phyloP scores from a whole-genome alignment of 2,888 invertebrate species.

The Antheraea assamensis region DNA sequence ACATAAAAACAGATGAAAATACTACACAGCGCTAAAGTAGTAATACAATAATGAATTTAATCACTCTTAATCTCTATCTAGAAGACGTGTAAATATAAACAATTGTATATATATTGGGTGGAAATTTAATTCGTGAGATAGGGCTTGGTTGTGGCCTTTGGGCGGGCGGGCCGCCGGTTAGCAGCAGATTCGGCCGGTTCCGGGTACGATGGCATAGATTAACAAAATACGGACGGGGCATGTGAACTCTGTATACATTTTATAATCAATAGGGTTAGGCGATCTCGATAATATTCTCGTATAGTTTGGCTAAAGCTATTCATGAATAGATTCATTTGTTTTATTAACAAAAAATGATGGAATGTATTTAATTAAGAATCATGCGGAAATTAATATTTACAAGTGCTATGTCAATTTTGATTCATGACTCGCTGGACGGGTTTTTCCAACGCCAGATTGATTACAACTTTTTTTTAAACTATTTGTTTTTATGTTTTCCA shows the following conservation, averaged over 20 bases:
- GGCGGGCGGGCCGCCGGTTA: slow-evolving; percentile 56
- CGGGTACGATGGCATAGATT: slow-evolving; percentile 45
- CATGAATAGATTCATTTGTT: background rate
- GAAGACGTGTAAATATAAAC: background rate
- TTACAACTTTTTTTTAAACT: no score
- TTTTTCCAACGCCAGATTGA: no score
- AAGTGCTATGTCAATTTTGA: no score
- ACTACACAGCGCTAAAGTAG: background rate
- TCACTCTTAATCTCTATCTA: background rate
- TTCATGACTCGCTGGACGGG: no score
- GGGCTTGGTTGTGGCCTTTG: slow-evolving; percentile 42
- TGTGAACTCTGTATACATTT: background rate
- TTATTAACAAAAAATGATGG: no score
- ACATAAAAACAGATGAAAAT: background rate
- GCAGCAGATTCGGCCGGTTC: slow-evolving; percentile 64
- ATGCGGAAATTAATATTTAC: no score
- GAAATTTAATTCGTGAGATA: slow-evolving; percentile 22
- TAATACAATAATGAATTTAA: slow-evolving; percentile 20
- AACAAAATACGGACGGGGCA: slow-evolving; percentile 21
- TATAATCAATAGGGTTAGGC: background rate
- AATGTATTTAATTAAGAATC: no score
- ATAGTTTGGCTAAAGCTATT: background rate
- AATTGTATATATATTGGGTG: slow-evolving; percentile 12
- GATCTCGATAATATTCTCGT: background rate
- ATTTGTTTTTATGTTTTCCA: no score